Conservation (phyloP, 2,113 vertebrate genomes). For the Leucoraja erinaceus region DNA sequence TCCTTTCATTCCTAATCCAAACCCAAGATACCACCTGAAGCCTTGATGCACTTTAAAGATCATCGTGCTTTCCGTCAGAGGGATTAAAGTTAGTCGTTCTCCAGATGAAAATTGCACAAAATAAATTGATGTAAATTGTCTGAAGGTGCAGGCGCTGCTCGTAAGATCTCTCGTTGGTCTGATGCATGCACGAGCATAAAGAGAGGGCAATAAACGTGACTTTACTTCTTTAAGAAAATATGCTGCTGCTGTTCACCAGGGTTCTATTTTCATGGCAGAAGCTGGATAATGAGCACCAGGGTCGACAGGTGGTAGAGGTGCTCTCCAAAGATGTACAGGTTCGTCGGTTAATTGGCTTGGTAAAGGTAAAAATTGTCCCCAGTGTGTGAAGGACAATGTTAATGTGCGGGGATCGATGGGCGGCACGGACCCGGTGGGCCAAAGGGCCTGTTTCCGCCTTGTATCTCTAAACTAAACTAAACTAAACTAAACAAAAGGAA, state of each 20-base stretch:
- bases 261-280: background rate
- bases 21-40: background rate
- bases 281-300: too few species aligned
- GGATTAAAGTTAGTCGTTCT: background rate
- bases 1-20: background rate
- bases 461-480: too few species aligned
- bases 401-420: too few species aligned
- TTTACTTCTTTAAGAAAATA: background rate
- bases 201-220: background rate
- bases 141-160: background rate
- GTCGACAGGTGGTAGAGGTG: too few species aligned
- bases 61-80: background rate
- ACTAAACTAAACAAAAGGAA: too few species aligned
- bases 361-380: too few species aligned
- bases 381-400: too few species aligned
- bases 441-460: too few species aligned
- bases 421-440: too few species aligned
- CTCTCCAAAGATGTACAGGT: too few species aligned
- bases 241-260: background rate
- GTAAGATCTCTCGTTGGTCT: background rate
- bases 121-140: background rate
- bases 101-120: background rate
- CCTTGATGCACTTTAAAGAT: background rate
- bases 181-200: background rate
- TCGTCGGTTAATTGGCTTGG: too few species aligned